These are phyloP conservation scores for Epinotia demarniana DNA, from an alignment of 2,888 invertebrate genomes.

Conservation along the genomic window DNA sequence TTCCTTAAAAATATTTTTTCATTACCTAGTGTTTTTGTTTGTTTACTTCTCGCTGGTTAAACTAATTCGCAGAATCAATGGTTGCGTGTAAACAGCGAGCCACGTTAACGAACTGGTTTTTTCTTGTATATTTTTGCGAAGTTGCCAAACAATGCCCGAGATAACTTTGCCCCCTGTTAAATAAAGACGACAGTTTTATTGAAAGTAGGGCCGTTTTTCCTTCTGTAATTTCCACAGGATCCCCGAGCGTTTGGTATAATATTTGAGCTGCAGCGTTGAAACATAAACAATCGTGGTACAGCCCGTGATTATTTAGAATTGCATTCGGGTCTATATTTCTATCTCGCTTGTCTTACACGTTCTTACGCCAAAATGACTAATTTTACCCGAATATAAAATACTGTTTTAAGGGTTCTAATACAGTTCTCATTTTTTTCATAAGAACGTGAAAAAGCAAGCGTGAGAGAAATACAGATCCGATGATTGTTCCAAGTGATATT, in stretches of 20 bases:
- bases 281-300: no score
- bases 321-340: no score
- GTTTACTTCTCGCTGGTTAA: slow-evolving; percentile 8
- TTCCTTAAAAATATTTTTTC: background rate
- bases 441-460: no score
- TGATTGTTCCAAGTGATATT: no score
- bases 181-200: slow-evolving; percentile 84
- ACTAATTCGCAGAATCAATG: slow-evolving; percentile 24
- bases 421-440: no score
- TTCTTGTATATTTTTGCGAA: slow-evolving; percentile 49
- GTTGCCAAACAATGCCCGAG: slow-evolving; percentile 61
- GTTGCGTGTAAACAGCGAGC: slow-evolving; percentile 36
- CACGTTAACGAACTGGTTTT: slow-evolving; percentile 46
- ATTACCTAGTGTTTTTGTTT: background rate
- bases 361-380: no score
- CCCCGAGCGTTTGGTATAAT: slow-evolving; percentile 62
- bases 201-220: slow-evolving; percentile 82
- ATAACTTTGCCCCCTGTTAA: slow-evolving; percentile 81
- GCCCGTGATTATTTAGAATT: no score
- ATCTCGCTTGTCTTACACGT: no score
- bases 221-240: slow-evolving; percentile 80
- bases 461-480: no score
- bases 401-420: no score
- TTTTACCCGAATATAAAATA: no score
- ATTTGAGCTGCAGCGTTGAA: slow-evolving; percentile 26